These are phyloP conservation scores for Calyptommatus sinebrachiatus DNA, from an alignment of 2,113 vertebrate genomes.

Conservation along the genomic window DNA sequence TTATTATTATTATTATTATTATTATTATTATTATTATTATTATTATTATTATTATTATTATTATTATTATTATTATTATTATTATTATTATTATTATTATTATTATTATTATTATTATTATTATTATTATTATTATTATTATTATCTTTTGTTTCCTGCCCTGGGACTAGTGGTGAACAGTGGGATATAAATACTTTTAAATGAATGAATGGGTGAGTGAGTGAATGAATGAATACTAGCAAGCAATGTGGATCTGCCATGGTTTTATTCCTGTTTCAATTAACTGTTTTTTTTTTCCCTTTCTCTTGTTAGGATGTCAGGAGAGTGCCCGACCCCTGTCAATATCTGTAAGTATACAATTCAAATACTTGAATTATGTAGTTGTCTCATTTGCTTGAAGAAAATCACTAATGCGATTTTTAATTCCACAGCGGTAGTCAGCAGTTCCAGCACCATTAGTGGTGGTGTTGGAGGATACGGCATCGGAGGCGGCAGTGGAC, in stretches of 20 bases:
- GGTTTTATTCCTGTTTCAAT: neutral
- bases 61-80: too few species aligned
- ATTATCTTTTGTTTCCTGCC: too few species aligned
- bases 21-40: too few species aligned
- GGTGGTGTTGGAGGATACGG: neutral
- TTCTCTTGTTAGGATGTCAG: constrained; percentile 17
- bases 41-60: too few species aligned
- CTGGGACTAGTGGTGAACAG: too few species aligned
- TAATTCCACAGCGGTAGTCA: constrained; percentile 20
- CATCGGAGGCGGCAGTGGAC: neutral
- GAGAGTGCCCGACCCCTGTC: constrained; percentile 12
- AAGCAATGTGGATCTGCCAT: neutral
- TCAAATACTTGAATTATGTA: neutral
- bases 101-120: too few species aligned
- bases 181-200: too few species aligned
- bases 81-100: too few species aligned
- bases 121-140: too few species aligned
- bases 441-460: constrained; percentile 16
- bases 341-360: constrained; percentile 26
- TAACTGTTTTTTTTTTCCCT: neutral
- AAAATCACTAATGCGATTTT: neutral
- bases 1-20: too few species aligned
- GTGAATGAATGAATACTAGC: too few species aligned
- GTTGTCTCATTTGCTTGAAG: neutral
- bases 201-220: too few species aligned